Evolutionary conservation across 92 coral and sea anemone genomes (phyloP), one percentile per base, ranked within the genome.

Genomic region (Micromussa lordhowensis): DNA sequence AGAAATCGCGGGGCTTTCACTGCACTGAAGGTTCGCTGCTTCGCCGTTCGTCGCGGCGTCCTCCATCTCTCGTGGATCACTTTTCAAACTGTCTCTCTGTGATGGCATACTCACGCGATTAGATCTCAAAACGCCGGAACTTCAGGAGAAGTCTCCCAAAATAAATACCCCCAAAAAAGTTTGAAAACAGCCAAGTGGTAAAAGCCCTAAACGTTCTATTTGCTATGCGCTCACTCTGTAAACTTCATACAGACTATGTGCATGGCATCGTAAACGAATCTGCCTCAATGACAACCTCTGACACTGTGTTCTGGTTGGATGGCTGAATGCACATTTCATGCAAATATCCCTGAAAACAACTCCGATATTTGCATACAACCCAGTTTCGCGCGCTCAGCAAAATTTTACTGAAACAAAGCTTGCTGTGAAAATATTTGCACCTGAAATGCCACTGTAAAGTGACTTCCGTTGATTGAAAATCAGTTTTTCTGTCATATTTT

Each of bases 291-390:
- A 77, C 91, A 90, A 80, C 77, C 61, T 71, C 77, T 82, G 95
- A 90, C 94, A 91, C 93, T 92, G 87, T 90, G 80, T 75, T 90
- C 78, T 75, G 96, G 96, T 95, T 77, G 96, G 91, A 79, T 75
- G 96, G 94, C 90, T 77, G 94, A 83, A 79, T 95, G 98, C 96
- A 94, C 98, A 90, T 87, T 93, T 95, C 91, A 95, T 95, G 98
- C 94, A 93, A 95, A 95, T 95, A 44, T 55, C 74, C 13, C n/a
- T 73, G 49, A 61, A 84, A 88, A 87, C 94, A 84, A 86, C 86
- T 57, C 80, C 70, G n/a, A 59, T 87, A 93, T 95, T 95, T 93
- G 96, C 98, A 95, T 95, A 95, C 78, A 73, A 54, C 81, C 51
- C 31, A 63, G 11, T 86, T 77, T 86, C 76, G 82, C 83, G 82